Conservation (phyloP, 2,888 invertebrate species). For the Heliothis peltigera region DNA sequence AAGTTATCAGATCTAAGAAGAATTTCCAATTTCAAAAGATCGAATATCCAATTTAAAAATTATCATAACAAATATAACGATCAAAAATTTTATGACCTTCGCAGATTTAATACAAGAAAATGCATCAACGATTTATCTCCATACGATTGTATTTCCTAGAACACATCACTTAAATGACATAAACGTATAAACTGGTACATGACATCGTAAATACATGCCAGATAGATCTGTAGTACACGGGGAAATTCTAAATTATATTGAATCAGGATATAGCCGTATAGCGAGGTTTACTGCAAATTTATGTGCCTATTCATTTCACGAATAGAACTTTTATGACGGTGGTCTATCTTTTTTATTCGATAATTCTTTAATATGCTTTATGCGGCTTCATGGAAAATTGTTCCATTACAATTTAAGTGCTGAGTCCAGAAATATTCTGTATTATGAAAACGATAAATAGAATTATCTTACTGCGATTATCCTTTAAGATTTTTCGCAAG, state of each 20-base stretch:
- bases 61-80: constrained; percentile 59
- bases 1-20: neutral
- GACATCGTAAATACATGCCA: constrained; percentile 73
- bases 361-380: constrained; percentile 56
- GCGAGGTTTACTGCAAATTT: constrained; percentile 71
- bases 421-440: constrained; percentile 14
- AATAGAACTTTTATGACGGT: constrained; percentile 63
- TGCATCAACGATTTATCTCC: constrained; percentile 47
- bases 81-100: constrained; percentile 56
- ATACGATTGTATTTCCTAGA: constrained; percentile 62
- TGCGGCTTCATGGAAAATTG: constrained; percentile 45
- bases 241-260: constrained; percentile 64
- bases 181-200: constrained; percentile 55
- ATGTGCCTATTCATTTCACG: constrained; percentile 66
- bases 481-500: neutral
- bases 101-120: constrained; percentile 50
- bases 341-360: constrained; percentile 49
- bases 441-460: constrained; percentile 2
- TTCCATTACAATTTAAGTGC: constrained; percentile 39
- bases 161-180: constrained; percentile 56
- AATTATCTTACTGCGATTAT: constrained; percentile 3
- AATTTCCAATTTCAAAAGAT: constrained; percentile 47
- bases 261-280: constrained; percentile 71
- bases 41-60: constrained; percentile 36
- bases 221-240: constrained; percentile 58